phyloP scores from a whole-genome alignment of 2,888 invertebrate species.

The Autographa gamma region DNA sequence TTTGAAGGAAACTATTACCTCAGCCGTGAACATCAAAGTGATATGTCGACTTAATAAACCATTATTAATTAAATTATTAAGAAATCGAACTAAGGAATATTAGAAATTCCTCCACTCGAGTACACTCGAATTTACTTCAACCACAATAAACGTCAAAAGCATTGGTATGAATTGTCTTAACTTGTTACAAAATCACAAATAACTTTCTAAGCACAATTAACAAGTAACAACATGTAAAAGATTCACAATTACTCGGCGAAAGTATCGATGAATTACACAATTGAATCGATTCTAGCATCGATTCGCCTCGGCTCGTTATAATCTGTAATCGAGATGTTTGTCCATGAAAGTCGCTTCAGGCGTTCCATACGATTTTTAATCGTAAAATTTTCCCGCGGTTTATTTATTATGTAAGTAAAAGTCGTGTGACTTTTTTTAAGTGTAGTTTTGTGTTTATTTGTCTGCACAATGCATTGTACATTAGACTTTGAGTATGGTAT shows the following conservation, averaged over 20 bases:
- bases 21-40: too few species aligned
- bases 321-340: conserved; percentile 66
- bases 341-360: conserved; percentile 60
- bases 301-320: conserved; percentile 69
- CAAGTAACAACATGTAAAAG: conserved; percentile 52
- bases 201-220: conserved; percentile 58
- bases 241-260: conserved; percentile 68
- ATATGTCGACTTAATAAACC: too few species aligned
- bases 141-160: background rate
- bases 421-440: conserved; percentile 45
- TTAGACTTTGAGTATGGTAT: background rate
- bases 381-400: conserved; percentile 54
- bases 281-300: conserved; percentile 66
- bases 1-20: too few species aligned
- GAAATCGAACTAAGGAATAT: background rate
- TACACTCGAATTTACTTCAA: background rate
- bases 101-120: background rate
- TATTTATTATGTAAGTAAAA: conserved; percentile 42
- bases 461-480: background rate
- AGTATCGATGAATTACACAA: conserved; percentile 62
- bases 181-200: conserved; percentile 6
- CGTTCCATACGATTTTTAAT: conserved; percentile 37
- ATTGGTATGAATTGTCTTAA: background rate
- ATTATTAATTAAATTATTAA: too few species aligned
- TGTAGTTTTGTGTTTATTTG: background rate